These are phyloP conservation scores for Caenorhabditis angaria DNA, from an alignment of 2,888 invertebrate species.

Conservation along the genomic window DNA sequence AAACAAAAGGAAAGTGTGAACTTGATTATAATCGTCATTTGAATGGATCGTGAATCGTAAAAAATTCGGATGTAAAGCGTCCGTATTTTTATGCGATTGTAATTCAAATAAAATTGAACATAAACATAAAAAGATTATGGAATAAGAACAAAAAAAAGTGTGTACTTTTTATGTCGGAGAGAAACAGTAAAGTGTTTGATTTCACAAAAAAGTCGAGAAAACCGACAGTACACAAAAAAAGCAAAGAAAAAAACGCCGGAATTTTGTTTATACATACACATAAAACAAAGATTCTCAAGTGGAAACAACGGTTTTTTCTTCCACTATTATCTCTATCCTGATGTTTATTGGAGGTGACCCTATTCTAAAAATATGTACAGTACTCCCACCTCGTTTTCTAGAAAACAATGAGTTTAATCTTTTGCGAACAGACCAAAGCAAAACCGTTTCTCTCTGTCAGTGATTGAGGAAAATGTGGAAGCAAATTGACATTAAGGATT, in stretches of 20 bases:
- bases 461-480: slow-evolving; percentile 7
- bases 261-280: not conserved
- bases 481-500: slow-evolving; percentile 1
- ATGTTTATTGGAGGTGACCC: not conserved
- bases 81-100: too few species aligned
- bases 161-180: not conserved
- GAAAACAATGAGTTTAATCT: too few species aligned
- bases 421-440: slow-evolving; percentile 16
- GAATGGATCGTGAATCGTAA: too few species aligned
- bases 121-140: not conserved
- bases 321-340: too few species aligned
- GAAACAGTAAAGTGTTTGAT: slow-evolving; percentile 4
- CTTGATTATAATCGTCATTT: not conserved
- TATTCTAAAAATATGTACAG: not conserved
- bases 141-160: not conserved
- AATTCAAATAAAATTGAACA: too few species aligned
- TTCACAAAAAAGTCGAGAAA: slow-evolving; percentile 6
- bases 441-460: not conserved
- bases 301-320: not conserved
- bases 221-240: not conserved
- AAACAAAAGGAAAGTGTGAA: not conserved
- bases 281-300: slow-evolving; percentile 4
- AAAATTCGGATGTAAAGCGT: too few species aligned
- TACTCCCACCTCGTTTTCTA: too few species aligned
- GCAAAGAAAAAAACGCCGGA: not conserved